Evolutionary conservation across 2,888 invertebrate species (phyloP).

Genomic region (Dendrolimus pini): DNA sequence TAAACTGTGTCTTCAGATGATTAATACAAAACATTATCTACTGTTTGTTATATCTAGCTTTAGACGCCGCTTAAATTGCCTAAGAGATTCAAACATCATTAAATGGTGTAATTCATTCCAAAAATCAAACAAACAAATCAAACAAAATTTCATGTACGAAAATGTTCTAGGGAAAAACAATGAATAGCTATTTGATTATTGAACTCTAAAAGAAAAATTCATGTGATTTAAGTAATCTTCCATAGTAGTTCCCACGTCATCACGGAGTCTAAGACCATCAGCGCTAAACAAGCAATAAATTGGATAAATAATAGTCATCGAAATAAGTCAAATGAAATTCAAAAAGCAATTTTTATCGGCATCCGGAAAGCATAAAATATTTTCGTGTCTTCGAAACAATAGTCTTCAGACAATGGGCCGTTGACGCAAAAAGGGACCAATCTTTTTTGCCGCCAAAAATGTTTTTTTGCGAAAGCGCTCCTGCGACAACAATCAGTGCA

Average conservation of each 20-base stretch:
- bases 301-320: conserved; percentile 72
- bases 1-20: too few relatives aligned
- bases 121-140: too few relatives aligned
- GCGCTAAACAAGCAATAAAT: conserved; percentile 46
- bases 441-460: conserved; percentile 47
- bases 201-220: background rate
- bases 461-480: conserved; percentile 60
- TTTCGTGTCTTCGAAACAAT: conserved; percentile 72
- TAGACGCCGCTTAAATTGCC: too few relatives aligned
- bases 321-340: conserved; percentile 61
- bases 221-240: background rate
- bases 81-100: too few relatives aligned
- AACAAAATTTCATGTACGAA: too few relatives aligned
- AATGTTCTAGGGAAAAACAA: too few relatives aligned
- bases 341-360: conserved; percentile 39
- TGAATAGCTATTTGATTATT: conserved; percentile 1
- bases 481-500: conserved; percentile 62
- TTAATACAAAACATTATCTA: too few relatives aligned
- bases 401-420: conserved; percentile 65
- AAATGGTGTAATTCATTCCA: too few relatives aligned
- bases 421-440: conserved; percentile 59
- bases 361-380: conserved; percentile 74
- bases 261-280: conserved; percentile 18
- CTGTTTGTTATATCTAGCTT: too few relatives aligned
- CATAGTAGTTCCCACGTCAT: background rate